phyloP scores from a whole-genome alignment of 2,113 vertebrate genomes.

The Camarhynchus parvulus region DNA sequence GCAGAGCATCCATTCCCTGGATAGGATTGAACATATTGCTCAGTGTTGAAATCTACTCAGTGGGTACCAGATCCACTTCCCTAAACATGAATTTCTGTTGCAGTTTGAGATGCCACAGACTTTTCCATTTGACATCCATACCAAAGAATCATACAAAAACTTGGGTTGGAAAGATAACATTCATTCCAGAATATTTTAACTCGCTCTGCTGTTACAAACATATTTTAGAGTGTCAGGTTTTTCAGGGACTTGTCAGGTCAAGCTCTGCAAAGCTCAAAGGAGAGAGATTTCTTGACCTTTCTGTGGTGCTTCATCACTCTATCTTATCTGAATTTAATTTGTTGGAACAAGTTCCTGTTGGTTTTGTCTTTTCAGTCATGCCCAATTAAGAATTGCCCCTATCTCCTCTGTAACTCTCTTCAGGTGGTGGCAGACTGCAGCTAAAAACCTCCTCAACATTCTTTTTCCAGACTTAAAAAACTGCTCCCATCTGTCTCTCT shows the following conservation, averaged over 20 bases:
- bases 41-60: neutral
- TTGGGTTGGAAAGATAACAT: neutral
- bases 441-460: neutral
- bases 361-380: neutral
- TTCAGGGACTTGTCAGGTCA: neutral
- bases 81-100: neutral
- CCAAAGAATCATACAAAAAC: neutral
- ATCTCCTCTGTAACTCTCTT: neutral
- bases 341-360: neutral
- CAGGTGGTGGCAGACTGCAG: neutral
- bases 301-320: neutral
- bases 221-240: neutral
- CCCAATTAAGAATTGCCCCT: neutral
- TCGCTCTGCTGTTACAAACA: neutral
- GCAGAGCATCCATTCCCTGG: neutral
- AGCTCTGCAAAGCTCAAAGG: neutral
- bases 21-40: accelerated
- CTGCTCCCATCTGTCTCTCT: neutral
- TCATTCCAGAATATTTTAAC: neutral
- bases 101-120: neutral
- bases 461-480: neutral
- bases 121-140: neutral
- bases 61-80: neutral
- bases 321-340: neutral
- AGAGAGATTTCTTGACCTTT: neutral